These are phyloP conservation scores for Pollenia labialis DNA, from an alignment of 2,888 invertebrate genomes.

Conservation along the genomic window DNA sequence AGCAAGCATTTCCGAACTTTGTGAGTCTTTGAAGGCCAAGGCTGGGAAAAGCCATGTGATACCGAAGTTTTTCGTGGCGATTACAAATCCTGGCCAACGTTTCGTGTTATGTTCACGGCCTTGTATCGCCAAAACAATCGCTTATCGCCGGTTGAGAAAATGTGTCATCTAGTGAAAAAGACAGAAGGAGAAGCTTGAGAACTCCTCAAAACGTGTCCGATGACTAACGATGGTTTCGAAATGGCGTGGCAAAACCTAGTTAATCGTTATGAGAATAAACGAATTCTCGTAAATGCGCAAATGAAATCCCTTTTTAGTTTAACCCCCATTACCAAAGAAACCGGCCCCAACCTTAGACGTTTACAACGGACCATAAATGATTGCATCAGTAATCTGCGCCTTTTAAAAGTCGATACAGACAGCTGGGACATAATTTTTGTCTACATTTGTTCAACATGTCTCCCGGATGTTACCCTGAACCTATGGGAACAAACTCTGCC, in stretches of 20 bases:
- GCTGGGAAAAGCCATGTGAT: slow-evolving; percentile 2
- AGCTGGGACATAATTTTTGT: slow-evolving; percentile 35
- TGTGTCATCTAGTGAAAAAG: slow-evolving; percentile 27
- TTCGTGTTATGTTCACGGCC: slow-evolving; percentile 37
- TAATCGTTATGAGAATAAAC: slow-evolving; percentile 28
- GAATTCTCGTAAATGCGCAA: slow-evolving; percentile 30
- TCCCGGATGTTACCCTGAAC: slow-evolving; percentile 8
- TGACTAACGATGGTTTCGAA: slow-evolving; percentile 19
- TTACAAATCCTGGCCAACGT: slow-evolving; percentile 29
- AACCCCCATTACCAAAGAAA: slow-evolving; percentile 11
- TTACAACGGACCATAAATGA: slow-evolving; percentile 20
- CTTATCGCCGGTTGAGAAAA: slow-evolving; percentile 12
- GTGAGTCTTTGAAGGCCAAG: too few species aligned
- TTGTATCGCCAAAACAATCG: too few species aligned
- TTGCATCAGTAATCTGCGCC: not conserved
- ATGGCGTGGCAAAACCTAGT: slow-evolving; percentile 26
- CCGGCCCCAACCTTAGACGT: not conserved
- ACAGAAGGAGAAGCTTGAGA: slow-evolving; percentile 24
- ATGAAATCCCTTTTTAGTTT: slow-evolving; percentile 30
- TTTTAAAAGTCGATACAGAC: not conserved
- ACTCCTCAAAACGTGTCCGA: not conserved
- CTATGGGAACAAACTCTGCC: not conserved
- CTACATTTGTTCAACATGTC: slow-evolving; percentile 25
- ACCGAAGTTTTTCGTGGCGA: slow-evolving; percentile 22
- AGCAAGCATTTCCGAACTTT: too few species aligned